A percentile compares a stretch with the other conserved stretches of the same genome.
Conservation (phyloP, 2,797 vertebrate species). For the Mastacembelus armatus region DNA sequence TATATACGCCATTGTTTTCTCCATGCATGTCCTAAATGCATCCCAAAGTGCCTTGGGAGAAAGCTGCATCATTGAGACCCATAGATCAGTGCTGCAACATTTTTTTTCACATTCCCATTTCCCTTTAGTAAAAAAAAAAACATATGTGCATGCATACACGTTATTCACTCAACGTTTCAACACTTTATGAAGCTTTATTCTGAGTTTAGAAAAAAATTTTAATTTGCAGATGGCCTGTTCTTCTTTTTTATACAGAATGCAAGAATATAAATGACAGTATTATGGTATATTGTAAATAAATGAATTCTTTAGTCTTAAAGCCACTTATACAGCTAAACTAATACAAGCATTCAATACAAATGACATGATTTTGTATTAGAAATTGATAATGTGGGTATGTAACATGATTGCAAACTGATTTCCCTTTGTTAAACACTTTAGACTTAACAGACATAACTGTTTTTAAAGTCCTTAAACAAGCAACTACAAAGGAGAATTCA, state of each 20-base stretch:
- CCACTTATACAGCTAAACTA: background rate
- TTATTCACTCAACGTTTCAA: constrained; percentile 47
- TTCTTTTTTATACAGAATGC: background rate
- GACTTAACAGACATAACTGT: background rate
- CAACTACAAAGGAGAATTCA: constrained; percentile 39
- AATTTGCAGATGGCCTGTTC: background rate
- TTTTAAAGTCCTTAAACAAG: background rate
- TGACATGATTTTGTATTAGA: background rate
- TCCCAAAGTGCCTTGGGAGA: constrained; percentile 78
- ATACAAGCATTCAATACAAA: constrained; percentile 7
- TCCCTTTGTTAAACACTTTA: constrained; percentile 10
- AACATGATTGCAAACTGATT: background rate
- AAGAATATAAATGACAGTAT: background rate
- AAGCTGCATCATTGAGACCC: constrained; percentile 70
- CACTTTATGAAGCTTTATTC: constrained; percentile 42
- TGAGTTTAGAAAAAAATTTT: constrained; percentile 29
- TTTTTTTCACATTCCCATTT: constrained; percentile 57
- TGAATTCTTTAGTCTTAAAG: background rate
- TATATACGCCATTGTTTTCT: constrained; percentile 80
- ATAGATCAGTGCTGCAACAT: constrained; percentile 71
- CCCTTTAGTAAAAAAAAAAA: constrained; percentile 38
- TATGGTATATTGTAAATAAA: background rate
- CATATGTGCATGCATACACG: constrained; percentile 31
- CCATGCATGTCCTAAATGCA: constrained; percentile 78
- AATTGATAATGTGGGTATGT: background rate